Percentiles rank a stretch among this genome's conserved stretches.
phyloP scores from a whole-genome alignment of 2,888 invertebrate species.

The Lasiommata megera region DNA sequence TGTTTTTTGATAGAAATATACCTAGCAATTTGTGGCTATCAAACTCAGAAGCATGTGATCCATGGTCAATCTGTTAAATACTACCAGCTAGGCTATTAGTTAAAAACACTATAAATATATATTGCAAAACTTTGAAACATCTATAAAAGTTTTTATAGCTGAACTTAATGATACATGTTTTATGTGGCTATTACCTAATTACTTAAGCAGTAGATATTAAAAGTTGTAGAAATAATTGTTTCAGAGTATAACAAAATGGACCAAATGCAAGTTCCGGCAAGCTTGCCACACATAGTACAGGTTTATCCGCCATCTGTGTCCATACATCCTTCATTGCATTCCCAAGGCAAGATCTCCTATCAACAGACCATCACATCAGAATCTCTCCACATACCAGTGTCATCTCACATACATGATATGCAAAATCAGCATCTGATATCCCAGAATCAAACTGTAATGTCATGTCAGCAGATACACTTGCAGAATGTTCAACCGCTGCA shows the following conservation, averaged over 20 bases:
- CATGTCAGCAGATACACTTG: conserved; percentile 60
- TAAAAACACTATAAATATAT: no score
- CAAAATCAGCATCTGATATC: conserved; percentile 50
- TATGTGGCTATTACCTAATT: no score
- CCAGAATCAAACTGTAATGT: conserved; percentile 64
- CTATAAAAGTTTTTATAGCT: no score
- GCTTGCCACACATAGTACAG: conserved; percentile 64
- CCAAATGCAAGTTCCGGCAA: conserved; percentile 50
- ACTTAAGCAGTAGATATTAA: no score
- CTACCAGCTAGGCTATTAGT: no score
- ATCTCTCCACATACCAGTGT: conserved; percentile 53
- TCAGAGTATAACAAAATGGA: conserved; percentile 48
- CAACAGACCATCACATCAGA: conserved; percentile 61
- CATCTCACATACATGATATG: conserved; percentile 47
- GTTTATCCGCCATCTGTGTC: conserved; percentile 57
- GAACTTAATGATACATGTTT: no score
- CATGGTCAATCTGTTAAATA: no score
- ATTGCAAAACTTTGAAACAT: no score
- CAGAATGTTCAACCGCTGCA: conserved; percentile 46
- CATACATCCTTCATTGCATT: conserved; percentile 56
- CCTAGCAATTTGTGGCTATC: no score
- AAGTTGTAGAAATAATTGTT: background rate
- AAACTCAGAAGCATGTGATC: no score
- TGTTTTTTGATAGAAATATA: no score
- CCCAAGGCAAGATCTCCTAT: conserved; percentile 60